These are phyloP conservation scores for Pinctada fucata DNA, from an alignment of 2,888 invertebrate genomes.

Conservation along the genomic window DNA sequence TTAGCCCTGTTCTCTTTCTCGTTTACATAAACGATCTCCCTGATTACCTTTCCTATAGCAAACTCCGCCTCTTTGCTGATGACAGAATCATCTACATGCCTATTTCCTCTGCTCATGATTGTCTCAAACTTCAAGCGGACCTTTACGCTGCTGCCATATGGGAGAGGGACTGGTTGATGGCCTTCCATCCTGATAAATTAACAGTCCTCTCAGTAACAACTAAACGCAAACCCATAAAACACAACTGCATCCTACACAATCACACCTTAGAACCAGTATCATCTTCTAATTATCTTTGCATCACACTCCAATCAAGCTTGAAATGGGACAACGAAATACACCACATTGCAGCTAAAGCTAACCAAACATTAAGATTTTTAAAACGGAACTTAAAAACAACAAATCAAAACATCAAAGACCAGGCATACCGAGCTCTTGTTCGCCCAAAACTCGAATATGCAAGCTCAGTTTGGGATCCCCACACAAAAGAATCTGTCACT, in stretches of 20 bases:
- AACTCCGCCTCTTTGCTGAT: too few relatives aligned
- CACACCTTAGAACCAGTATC: conserved; percentile 1
- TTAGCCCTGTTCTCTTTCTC: too few relatives aligned
- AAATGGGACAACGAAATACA: conserved; percentile 12
- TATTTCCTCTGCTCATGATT: not conserved
- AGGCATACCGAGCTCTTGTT: too few relatives aligned
- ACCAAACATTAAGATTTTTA: not conserved
- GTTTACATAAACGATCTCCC: too few relatives aligned
- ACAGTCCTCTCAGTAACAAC: conserved; percentile 4
- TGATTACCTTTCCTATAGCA: too few relatives aligned
- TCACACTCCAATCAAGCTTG: conserved; percentile 1
- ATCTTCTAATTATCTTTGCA: conserved; percentile 4
- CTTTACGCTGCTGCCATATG: conserved; percentile 1
- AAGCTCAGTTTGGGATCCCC: too few relatives aligned
- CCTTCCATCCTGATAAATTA: conserved; percentile 15
- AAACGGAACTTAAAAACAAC: too few relatives aligned
- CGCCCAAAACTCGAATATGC: too few relatives aligned
- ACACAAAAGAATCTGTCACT: too few relatives aligned
- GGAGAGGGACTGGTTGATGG: conserved; percentile 11
- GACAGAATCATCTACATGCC: too few relatives aligned
- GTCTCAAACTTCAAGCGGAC: conserved; percentile 3
- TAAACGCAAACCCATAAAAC: not conserved
- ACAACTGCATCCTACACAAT: conserved; percentile 18
- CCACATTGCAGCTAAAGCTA: conserved; percentile 4
- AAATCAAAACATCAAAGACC: too few relatives aligned